Evolutionary conservation across 2,797 vertebrate species (phyloP).

Genomic region (Linurgus olivaceus): DNA sequence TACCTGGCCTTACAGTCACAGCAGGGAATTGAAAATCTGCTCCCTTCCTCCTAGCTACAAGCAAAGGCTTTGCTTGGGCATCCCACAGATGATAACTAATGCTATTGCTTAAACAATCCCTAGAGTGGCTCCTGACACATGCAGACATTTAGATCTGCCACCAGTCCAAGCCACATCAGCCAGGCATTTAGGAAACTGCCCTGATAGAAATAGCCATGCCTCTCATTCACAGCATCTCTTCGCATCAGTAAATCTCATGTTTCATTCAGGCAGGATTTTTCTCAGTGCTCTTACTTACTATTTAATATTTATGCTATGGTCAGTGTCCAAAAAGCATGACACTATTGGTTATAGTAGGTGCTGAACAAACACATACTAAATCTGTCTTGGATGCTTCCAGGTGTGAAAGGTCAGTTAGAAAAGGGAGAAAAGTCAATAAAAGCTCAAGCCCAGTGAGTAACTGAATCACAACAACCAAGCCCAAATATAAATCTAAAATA

Average conservation of each 20-base stretch:
- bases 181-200: background rate
- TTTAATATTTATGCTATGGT: conserved; percentile 13
- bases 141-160: background rate
- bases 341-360: background rate
- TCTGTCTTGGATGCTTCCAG: background rate
- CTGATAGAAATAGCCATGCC: background rate
- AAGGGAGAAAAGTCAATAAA: background rate
- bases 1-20: conserved; percentile 52
- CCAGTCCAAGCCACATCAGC: background rate
- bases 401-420: conserved; percentile 17
- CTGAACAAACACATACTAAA: conserved; percentile 8
- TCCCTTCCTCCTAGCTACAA: conserved; percentile 5
- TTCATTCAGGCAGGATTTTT: conserved; percentile 25
- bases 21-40: conserved; percentile 36
- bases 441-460: background rate
- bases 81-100: background rate
- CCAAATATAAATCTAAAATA: background rate
- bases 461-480: background rate
- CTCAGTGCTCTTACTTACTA: background rate
- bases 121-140: background rate
- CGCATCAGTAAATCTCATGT: background rate
- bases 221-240: background rate
- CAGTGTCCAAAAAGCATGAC: background rate
- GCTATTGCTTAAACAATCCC: background rate
- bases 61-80: background rate